Conservation (phyloP, 2,888 invertebrate genomes). For the Galeopsomyia nigrocyanea region DNA sequence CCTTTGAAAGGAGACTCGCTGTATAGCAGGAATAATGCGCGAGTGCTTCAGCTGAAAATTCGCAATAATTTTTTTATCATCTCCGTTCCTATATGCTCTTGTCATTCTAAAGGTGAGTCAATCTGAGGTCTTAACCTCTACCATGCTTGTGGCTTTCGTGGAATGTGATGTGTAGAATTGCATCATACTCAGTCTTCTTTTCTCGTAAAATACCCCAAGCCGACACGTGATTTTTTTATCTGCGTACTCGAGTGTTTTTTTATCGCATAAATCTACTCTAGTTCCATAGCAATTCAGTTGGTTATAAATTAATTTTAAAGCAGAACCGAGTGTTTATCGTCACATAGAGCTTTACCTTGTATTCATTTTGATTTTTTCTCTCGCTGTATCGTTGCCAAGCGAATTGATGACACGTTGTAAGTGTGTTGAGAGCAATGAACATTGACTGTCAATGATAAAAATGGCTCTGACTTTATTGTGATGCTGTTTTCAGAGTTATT, state of each 20-base stretch:
- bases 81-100: slow-evolving; percentile 4
- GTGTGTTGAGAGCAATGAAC: not conserved
- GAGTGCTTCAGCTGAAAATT: not conserved
- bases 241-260: too few relatives aligned
- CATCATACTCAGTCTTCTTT: too few relatives aligned
- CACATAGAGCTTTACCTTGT: not conserved
- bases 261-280: too few relatives aligned
- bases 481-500: slow-evolving; percentile 23
- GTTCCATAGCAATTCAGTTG: too few relatives aligned
- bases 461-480: too few relatives aligned
- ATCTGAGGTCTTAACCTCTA: too few relatives aligned
- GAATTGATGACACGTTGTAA: not conserved
- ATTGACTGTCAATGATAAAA: not conserved
- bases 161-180: too few relatives aligned
- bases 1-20: not conserved
- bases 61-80: not conserved
- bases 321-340: not conserved
- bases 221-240: too few relatives aligned
- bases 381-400: not conserved
- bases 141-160: too few relatives aligned
- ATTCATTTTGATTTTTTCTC: not conserved
- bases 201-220: too few relatives aligned
- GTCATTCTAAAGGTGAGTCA: slow-evolving; percentile 27
- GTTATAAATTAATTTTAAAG: too few relatives aligned
- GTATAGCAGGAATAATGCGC: slow-evolving; percentile 8